Base-by-base conservation (phyloP, 2,797 vertebrate genomes). In the Oryzias sinensis region DNA sequence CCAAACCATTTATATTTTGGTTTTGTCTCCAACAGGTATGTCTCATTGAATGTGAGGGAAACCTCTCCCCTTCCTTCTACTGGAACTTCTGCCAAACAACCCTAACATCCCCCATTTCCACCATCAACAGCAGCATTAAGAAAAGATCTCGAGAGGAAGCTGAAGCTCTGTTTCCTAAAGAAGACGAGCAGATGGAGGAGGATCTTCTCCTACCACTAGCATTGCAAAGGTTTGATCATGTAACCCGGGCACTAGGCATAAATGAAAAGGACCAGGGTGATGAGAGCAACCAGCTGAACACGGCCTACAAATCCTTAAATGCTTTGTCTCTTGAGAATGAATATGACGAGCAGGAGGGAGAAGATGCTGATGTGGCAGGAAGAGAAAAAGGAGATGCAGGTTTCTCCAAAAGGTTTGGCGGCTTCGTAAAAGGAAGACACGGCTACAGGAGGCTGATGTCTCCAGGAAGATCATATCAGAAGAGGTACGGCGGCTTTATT, bases 401-500 rank as follows among this genome's bases (percentile, higher is more conserved):
- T 43, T 57, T 94, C 59, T 89, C 88, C 60, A 94, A 93, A 65
- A 88, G 93, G 33, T 91, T 92, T 11, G 92, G 89, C 0, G 88
- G 92, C 18, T 94, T 94, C 33, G 80, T 92, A 16, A 90, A 92
- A 72, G 93, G 91, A 46, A 88, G 87, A 43, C 91, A 92, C 0
- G 83, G 91, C 62, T 93, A 92, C 69, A 81, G 79, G 74, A 94
- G 91, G 73, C 81, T 88, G 49, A 80, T 91, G 8, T 90, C 88
- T 44, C 92, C 93, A 0, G 85, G 87, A 4, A 89, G 87, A 52
- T 91, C 91, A 17, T 91, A 95, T 80, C 96, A 99, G 91, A 99
- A 99, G 87, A 85, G 97, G 22, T 98, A 97, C 1, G 97, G 97
- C 0, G 95, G 96, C 53, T 98, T 99, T 82, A 95, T 97, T 4